Base-by-base conservation (phyloP, 1,140 invertebrate species). In the Chironomus tepperi region DNA sequence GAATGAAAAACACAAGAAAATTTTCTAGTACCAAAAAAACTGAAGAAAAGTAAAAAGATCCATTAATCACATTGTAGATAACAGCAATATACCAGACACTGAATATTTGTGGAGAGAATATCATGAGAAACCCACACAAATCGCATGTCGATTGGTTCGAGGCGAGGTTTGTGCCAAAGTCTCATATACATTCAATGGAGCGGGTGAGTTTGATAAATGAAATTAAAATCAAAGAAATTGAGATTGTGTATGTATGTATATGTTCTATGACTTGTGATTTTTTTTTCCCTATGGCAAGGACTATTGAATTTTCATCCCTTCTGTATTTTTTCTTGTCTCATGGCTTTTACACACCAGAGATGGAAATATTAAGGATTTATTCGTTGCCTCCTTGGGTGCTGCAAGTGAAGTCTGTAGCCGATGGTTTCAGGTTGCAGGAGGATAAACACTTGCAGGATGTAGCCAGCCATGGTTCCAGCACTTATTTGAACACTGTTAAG, bases 81-180 rank as follows among this genome's bases (percentile, higher is more conserved):
- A 70, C 18, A 70, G 65, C 65, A 70, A 70, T 70, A 70, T 70
- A 6, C 65, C 65, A 6, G 65, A 70, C 16, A 70, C 65, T 21
- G 65, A 70, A 70, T 19, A 16, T 21, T 19, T 70, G 9, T 70
- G 65, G 65, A 19, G 19, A 70, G 65, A 19, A 70, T 70, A 10
- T 18, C 16, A 70, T 7, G 2, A 21, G 6, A 70, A 70, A 70
- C 16, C 16, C n/a, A 19, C 65, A 21, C 65, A 70, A 19, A 70
- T 70, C 10, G 65, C 65, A 7, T 70, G 65, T 70, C n/a, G 65
- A 19, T 70, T 70, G 18, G 65, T 70, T 18, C n/a, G 18, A 19
- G 65, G 65, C 18, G 65, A 70, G 18, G 65, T 70, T 70, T 70
- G 65, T 18, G 65, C 65, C 9, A 70, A 70, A 19, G 65, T 70